Conservation (phyloP, 2,113 vertebrate genomes). For the Ptyas mucosa region DNA sequence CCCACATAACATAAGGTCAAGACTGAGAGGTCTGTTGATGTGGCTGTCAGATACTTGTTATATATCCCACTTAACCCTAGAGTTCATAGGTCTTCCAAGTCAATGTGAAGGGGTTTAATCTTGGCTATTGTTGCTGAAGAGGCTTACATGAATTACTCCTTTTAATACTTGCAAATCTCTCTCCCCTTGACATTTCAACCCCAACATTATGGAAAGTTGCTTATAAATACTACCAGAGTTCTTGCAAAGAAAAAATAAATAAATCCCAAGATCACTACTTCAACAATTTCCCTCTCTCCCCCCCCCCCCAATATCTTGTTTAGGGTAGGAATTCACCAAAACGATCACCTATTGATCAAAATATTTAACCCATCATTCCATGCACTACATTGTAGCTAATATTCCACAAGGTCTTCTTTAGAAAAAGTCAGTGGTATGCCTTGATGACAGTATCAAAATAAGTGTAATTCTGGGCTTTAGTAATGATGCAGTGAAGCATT, state of each 20-base stretch:
- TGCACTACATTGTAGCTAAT: neutral
- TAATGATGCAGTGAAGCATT: neutral
- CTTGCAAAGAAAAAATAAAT: neutral
- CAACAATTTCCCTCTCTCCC: neutral
- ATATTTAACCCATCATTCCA: neutral
- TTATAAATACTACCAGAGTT: slow-evolving; percentile 48
- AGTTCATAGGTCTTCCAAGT: slow-evolving; percentile 66
- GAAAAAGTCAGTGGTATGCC: neutral
- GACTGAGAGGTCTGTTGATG: slow-evolving; percentile 56
- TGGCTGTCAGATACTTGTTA: slow-evolving; percentile 53
- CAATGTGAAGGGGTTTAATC: slow-evolving; percentile 62
- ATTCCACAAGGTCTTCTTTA: neutral
- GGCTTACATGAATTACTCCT: slow-evolving; percentile 63
- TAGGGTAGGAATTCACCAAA: neutral
- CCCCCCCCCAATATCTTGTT: neutral
- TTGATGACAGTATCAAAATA: neutral
- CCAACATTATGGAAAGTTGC: slow-evolving; percentile 60
- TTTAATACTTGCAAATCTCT: slow-evolving; percentile 66
- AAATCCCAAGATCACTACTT: neutral
- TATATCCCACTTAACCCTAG: slow-evolving; percentile 56
- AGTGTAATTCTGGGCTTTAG: neutral
- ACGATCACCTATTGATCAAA: no score
- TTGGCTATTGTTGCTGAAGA: slow-evolving; percentile 54
- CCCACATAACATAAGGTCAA: neutral
- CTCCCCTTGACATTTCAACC: slow-evolving; percentile 16